Evolutionary conservation across 2,113 vertebrate genomes (phyloP).

Genomic region (Spilogale gracilis): DNA sequence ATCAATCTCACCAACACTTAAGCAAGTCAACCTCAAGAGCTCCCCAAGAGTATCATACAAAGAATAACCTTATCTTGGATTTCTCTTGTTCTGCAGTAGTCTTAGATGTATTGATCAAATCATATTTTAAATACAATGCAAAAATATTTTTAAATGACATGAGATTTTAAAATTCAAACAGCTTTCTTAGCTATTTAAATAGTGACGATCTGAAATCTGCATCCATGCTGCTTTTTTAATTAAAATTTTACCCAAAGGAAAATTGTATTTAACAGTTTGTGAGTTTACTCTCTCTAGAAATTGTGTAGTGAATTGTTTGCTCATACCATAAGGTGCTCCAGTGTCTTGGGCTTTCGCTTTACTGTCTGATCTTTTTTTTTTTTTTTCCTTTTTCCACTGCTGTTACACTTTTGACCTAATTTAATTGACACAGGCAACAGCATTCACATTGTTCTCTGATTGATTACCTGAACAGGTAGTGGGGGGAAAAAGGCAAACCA

Average conservation of each 20-base stretch:
- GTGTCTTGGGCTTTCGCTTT: conserved; percentile 88
- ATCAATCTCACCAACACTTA: not conserved
- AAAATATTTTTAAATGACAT: conserved; percentile 76
- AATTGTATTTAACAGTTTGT: conserved; percentile 89
- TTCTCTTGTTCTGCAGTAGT: conserved; percentile 19
- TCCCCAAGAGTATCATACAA: not conserved
- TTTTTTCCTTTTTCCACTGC: conserved; percentile 74
- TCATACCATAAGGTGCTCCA: conserved; percentile 89
- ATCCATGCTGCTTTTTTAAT: conserved; percentile 92
- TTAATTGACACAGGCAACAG: conserved; percentile 87
- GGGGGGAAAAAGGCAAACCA: conserved; percentile 53
- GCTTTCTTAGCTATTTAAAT: conserved; percentile 87
- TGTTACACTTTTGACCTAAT: conserved; percentile 89
- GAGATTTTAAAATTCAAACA: conserved; percentile 89
- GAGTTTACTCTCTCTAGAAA: conserved; percentile 89
- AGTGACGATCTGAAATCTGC: conserved; percentile 88
- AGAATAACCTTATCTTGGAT: not conserved
- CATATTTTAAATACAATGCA: conserved; percentile 78
- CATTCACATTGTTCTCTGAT: conserved; percentile 76
- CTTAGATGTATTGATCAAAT: conserved; percentile 44
- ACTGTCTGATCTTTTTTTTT: conserved; percentile 82
- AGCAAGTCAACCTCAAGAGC: not conserved
- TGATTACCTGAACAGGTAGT: conserved; percentile 87
- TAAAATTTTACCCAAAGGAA: conserved; percentile 92
- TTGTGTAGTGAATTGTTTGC: conserved; percentile 90